A percentile compares a stretch with the other conserved stretches of the same genome.
These are phyloP conservation scores for Calosoma granatense DNA, from an alignment of 1,140 invertebrate species.

Conservation along the genomic window DNA sequence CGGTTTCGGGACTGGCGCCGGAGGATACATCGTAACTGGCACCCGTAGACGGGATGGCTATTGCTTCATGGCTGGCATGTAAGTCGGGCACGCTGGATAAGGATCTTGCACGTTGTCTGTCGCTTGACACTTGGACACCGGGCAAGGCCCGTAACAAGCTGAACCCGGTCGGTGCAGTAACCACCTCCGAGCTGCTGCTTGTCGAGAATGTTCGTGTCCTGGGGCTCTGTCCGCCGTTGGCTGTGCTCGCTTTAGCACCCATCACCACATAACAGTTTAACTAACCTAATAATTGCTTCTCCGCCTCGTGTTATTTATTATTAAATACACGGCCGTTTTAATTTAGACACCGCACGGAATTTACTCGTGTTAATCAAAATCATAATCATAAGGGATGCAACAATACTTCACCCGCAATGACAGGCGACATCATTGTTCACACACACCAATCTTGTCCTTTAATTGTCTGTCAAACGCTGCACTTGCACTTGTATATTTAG, in stretches of 20 bases:
- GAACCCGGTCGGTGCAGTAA: constrained; percentile 53
- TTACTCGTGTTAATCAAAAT: constrained; percentile 11
- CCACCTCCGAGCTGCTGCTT: constrained; percentile 57
- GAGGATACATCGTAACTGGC: constrained; percentile 47
- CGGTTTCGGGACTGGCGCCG: constrained; percentile 45
- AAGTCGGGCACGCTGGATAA: constrained; percentile 74
- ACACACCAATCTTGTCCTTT: constrained; percentile 22
- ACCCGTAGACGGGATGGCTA: constrained; percentile 40
- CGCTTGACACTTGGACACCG: constrained; percentile 57
- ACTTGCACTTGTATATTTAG: not conserved
- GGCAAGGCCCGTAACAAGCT: constrained; percentile 62
- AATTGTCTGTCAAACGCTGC: not conserved
- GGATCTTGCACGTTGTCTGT: constrained; percentile 68
- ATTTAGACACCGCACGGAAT: constrained; percentile 18
- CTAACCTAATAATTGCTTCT: constrained; percentile 14
- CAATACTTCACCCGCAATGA: constrained; percentile 29
- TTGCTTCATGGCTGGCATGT: constrained; percentile 46
- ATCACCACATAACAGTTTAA: constrained; percentile 34
- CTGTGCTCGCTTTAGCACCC: constrained; percentile 76
- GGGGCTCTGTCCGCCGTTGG: constrained; percentile 59
- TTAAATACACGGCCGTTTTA: constrained; percentile 1
- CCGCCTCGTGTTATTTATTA: constrained; percentile 10
- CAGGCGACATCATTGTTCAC: constrained; percentile 32
- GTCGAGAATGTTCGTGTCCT: constrained; percentile 65
- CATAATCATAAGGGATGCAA: constrained; percentile 32